These are phyloP conservation scores for Hartigia nigra DNA, from an alignment of 2,888 invertebrate species.

Conservation along the genomic window DNA sequence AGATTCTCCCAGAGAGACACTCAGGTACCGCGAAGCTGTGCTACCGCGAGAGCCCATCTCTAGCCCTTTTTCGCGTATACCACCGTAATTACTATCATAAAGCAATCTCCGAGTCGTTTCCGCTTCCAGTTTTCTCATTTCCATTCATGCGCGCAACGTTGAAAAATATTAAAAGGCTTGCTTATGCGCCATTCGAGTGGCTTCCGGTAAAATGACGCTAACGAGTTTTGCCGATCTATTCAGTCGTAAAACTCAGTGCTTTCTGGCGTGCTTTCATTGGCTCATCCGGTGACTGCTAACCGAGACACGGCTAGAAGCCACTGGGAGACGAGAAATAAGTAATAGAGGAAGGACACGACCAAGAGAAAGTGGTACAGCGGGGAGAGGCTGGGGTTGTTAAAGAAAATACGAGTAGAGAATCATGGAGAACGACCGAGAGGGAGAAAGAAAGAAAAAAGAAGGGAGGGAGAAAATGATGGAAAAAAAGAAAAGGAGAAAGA, in stretches of 20 bases:
- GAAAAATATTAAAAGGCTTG: background rate
- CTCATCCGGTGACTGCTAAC: background rate
- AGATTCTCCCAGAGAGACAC: background rate
- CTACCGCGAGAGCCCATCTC: background rate
- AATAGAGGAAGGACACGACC: background rate
- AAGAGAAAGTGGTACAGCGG: background rate
- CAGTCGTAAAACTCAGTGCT: background rate
- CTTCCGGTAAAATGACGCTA: conserved; percentile 3
- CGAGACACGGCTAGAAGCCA: background rate
- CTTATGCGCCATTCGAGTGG: background rate
- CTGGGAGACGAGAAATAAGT: background rate
- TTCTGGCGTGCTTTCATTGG: background rate
- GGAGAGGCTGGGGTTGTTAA: background rate
- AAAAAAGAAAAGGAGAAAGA: background rate
- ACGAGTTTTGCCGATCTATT: conserved; percentile 4
- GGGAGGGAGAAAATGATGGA: background rate
- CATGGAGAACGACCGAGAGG: background rate
- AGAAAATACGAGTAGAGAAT: background rate
- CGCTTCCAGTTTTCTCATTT: conserved; percentile 22
- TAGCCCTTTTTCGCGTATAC: conserved; percentile 17
- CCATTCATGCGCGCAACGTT: background rate
- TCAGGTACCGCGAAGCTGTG: background rate
- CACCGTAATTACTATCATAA: conserved; percentile 45
- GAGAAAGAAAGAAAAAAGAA: background rate
- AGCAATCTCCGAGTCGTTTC: conserved; percentile 32